Conservation (phyloP, 2,888 invertebrate species). For the Habrosyne pyritoides region DNA sequence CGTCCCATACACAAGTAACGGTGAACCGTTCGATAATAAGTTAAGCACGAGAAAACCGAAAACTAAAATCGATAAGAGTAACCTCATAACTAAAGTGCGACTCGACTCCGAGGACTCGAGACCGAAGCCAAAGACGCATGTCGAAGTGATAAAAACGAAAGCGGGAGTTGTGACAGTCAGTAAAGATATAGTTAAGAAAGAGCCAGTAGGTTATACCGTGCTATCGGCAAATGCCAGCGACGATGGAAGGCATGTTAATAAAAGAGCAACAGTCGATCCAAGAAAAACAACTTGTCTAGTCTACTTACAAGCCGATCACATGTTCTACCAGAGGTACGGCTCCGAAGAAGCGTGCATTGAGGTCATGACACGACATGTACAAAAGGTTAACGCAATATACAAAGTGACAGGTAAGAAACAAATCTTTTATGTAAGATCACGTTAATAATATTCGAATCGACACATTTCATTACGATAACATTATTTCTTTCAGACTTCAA, state of each 20-base stretch:
- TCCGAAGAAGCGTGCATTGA: conserved; percentile 97
- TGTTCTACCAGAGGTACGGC: conserved; percentile 97
- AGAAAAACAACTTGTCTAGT: conserved; percentile 97
- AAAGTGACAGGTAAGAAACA: conserved; percentile 88
- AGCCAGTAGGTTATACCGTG: conserved; percentile 76
- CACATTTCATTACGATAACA: conserved; percentile 9
- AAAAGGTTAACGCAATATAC: conserved; percentile 95
- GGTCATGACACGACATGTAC: conserved; percentile 97
- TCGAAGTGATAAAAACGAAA: conserved; percentile 86
- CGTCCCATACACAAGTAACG: conserved; percentile 86
- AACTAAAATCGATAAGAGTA: conserved; percentile 80
- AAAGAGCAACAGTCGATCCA: conserved; percentile 89
- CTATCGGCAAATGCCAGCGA: conserved; percentile 77
- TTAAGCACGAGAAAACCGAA: conserved; percentile 77
- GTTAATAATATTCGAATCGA: conserved; percentile 2
- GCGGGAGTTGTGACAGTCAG: conserved; percentile 86
- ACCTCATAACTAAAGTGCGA: conserved; percentile 80
- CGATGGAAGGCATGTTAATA: conserved; percentile 85
- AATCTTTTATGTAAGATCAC: conserved; percentile 2
- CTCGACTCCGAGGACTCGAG: conserved; percentile 80
- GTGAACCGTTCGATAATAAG: conserved; percentile 75
- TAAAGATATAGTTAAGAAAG: conserved; percentile 85
- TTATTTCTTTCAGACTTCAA: conserved; percentile 90
- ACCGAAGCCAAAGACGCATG: conserved; percentile 87
- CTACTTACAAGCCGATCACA: conserved; percentile 97